Evolutionary conservation across 2,113 vertebrate species (phyloP).

Genomic region (Dendrocopos noguchii): DNA sequence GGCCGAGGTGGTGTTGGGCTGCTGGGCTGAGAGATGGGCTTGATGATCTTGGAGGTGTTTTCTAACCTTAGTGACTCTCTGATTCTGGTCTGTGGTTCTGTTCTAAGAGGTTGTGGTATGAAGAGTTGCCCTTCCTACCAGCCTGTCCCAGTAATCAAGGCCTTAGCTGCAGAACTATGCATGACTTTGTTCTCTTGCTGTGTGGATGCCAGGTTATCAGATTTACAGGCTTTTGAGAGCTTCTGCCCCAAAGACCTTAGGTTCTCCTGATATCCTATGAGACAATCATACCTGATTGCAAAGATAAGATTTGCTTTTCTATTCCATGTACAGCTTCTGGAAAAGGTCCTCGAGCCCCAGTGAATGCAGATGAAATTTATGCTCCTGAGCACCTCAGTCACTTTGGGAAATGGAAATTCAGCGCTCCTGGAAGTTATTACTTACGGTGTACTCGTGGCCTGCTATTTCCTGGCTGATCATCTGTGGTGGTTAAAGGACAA

Average conservation of each 20-base stretch:
- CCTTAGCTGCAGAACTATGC: not conserved
- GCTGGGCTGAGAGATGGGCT: too few species aligned
- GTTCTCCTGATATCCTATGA: not conserved
- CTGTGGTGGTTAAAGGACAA: slow-evolving; percentile 13
- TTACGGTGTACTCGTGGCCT: not conserved
- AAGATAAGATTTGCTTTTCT: not conserved
- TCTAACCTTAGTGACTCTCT: too few species aligned
- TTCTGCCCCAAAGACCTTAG: not conserved
- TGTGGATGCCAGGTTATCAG: not conserved
- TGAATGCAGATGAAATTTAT: not conserved
- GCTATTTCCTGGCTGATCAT: slow-evolving; percentile 19
- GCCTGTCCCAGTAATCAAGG: not conserved
- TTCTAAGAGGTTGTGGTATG: not conserved
- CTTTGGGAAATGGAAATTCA: slow-evolving; percentile 3
- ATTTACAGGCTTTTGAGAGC: not conserved
- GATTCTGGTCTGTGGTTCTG: too few species aligned
- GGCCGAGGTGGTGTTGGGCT: too few species aligned
- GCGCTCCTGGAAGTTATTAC: not conserved
- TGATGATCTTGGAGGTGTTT: too few species aligned
- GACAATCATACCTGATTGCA: not conserved
- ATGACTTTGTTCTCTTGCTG: not conserved
- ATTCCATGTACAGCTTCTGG: not conserved
- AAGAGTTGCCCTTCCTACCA: not conserved
- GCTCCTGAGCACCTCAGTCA: not conserved
- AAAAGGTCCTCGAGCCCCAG: not conserved